A percentile compares a stretch with the other conserved stretches of the same genome.
Evolutionary conservation across 2,113 vertebrate species (phyloP).

Genomic region (Salvator merianae): DNA sequence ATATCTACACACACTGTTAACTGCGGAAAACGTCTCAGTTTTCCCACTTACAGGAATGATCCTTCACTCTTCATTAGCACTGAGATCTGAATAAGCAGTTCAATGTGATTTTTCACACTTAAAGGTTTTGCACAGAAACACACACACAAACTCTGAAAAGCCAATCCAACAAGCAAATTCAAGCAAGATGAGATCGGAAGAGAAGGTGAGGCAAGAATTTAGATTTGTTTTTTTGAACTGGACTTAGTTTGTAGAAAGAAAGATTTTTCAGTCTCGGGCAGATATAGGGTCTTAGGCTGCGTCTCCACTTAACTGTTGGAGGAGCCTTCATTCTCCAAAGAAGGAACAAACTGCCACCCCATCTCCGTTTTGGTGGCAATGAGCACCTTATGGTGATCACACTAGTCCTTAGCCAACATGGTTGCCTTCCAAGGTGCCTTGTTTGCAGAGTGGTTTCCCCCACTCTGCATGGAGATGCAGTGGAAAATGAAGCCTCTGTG

Average conservation of each 20-base stretch:
- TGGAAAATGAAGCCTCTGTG: no score
- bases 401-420: no score
- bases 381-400: no score
- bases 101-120: neutral
- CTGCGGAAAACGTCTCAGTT: neutral
- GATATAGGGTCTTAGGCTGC: no score
- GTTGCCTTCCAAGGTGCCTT: no score
- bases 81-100: neutral
- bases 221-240: neutral
- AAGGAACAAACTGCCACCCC: no score
- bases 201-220: neutral
- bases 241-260: neutral
- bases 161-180: neutral
- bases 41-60: neutral
- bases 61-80: neutral
- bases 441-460: no score
- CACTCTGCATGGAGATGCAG: no score
- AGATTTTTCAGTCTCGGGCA: neutral
- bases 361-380: no score
- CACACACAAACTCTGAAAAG: neutral
- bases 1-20: neutral
- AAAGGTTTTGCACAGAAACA: neutral
- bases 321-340: no score
- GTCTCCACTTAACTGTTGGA: no score
- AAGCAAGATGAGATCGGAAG: neutral